Base-by-base conservation (phyloP, 2,888 invertebrate species). In the Zaprionus bogoriensis region DNA sequence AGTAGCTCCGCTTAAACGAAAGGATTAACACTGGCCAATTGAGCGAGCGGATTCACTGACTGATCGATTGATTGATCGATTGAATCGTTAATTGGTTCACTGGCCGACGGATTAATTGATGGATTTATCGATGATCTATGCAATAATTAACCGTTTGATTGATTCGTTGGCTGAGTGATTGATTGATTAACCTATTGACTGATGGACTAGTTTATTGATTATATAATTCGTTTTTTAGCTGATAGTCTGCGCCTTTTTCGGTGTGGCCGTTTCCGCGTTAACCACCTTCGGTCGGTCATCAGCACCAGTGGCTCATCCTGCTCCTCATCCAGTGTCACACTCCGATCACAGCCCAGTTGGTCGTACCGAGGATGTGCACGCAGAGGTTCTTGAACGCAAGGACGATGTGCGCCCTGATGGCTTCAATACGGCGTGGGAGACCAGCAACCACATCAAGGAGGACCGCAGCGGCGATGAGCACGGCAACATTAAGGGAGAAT, bases 401-500 rank as follows among this genome's bases (percentile, higher is more conserved):
- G 63, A 64, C 10, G 88, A 89, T 47, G 71, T 90, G 0, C 72
- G 79, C 2, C 20, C 67, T 46, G 85, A 90, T 61, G 89, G 89
- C 25, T 89, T 88, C 57, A 67, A 80, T n/a, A 39, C 55, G 6
- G 55, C 30, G n/a, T 47, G 87, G 30, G 84, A 79, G 20, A 85
- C 87, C 36, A 74, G 44, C 67, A 89, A 89, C 59, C 76, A 83
- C 45, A 85, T 87, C 14, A 41, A 27, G 1, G 28, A 30, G 17
- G 0, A 3, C 0, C 70, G 80, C 19, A 48, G 52, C n/a, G 88
- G 89, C 17, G 87, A 90, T 72, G 85, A 57, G n/a, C 77, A 89
- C 7, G 88, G 86, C 54, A 84, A 85, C 42, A 76, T 81, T 12
- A 74, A 88, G 12, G 90, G 90, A 12, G 62, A 50, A n/a, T 89